These are phyloP conservation scores for Eugnorisma glareosa DNA, from an alignment of 2,888 invertebrate genomes.

Conservation along the genomic window DNA sequence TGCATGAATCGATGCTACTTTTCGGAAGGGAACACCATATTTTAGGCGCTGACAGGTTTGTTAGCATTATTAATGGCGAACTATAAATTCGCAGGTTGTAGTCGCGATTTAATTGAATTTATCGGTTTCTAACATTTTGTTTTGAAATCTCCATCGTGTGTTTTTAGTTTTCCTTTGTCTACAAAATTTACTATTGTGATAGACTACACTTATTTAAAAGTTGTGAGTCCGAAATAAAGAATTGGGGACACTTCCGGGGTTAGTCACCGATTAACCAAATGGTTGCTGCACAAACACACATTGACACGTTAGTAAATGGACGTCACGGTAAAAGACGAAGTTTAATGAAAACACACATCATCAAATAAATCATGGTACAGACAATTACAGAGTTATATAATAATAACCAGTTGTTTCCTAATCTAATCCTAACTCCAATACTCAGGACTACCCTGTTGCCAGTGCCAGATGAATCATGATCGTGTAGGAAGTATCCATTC, in stretches of 20 bases:
- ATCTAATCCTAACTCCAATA: slow-evolving; percentile 5
- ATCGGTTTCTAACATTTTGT: slow-evolving; percentile 9
- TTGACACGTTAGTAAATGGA: no score
- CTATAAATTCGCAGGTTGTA: slow-evolving; percentile 26
- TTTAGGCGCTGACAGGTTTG: slow-evolving; percentile 41
- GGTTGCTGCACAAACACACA: no score
- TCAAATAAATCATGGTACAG: no score
- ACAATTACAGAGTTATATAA: no score
- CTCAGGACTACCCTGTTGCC: slow-evolving; percentile 11
- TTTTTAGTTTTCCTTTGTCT: slow-evolving; percentile 7
- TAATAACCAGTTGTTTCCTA: neutral
- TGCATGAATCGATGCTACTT: slow-evolving; percentile 53
- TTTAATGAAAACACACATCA: no score
- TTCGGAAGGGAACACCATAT: slow-evolving; percentile 44
- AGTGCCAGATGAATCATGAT: slow-evolving; percentile 51
- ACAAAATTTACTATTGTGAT: neutral
- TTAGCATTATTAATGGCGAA: slow-evolving; percentile 37
- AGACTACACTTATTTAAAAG: neutral
- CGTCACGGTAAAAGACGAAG: no score
- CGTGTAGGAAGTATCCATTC: slow-evolving; percentile 45
- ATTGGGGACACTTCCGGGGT: neutral
- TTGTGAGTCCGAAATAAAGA: neutral
- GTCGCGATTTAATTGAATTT: slow-evolving; percentile 27
- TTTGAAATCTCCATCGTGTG: neutral
- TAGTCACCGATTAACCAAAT: neutral